Evolutionary conservation across 2,888 invertebrate species (phyloP), one percentile per base, ranked within the genome.

Genomic region (Macaria notata): DNA sequence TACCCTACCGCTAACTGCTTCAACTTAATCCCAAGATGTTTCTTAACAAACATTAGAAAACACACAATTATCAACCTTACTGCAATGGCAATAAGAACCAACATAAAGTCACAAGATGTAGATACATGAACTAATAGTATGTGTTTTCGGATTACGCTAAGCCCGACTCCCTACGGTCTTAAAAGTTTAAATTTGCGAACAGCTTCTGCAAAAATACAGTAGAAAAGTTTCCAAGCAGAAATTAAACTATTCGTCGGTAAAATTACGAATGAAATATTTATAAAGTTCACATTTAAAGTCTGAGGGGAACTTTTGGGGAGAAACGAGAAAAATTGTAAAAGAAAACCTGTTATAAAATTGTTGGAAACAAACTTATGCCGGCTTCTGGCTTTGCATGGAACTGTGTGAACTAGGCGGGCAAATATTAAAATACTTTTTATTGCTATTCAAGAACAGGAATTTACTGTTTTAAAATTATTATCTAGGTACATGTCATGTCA

Each of bases 11-110:
- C 47, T 50, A 58, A 58, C 54, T 54, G 49, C 59, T 39, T 49
- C 31, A 51, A 59, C 39, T 51, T 54, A 59, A 54, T 51, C 54
- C 54, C 50, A 51, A 59, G 54, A 48, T 50, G 47, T 43, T 9
- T 43, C 38, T 31, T 4, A 46, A 49, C 9, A 39, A n/a, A 39
- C 33, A 9, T 6, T 5, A 4, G 45, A 36, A 31, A 5, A 5
- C 0, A 19, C 4, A 19, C 39, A 3, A 45, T 29, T 30, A 19
- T 48, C 1, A 54, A 54, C 54, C 51, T 41, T 54, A 47, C n/a
- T 1, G 0, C 39, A 19, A 4, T 4, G 4, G 3, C 3, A 31
- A 36, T 50, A 58, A 46, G 43, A 38, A 5, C 9, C 4, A 51
- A 19, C 31, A 31, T 48, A 36, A 31, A 38, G 7, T 31, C 30